Conservation (phyloP, 2,797 vertebrate genomes). For the Sebastolobus alascanus region DNA sequence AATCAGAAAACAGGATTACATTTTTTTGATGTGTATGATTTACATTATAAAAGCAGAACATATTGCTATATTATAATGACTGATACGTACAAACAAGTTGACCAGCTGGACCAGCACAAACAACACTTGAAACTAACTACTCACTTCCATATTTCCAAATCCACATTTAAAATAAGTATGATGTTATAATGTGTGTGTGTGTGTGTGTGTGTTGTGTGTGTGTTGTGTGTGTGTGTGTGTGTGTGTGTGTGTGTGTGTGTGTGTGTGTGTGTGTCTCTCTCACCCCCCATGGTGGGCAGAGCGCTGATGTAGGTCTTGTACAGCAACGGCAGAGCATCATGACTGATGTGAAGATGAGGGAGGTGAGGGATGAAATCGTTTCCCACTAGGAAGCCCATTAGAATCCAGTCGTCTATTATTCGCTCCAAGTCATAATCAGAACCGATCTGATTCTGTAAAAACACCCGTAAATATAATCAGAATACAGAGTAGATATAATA, state of each 20-base stretch:
- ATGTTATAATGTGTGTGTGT: not conserved
- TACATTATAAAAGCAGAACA: not conserved
- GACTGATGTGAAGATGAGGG: constrained; percentile 98
- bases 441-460: constrained; percentile 87
- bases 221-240: not conserved
- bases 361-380: constrained; percentile 99
- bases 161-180: not conserved
- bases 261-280: constrained; percentile 51
- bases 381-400: constrained; percentile 99
- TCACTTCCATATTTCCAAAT: not conserved
- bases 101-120: not conserved
- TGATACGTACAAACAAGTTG: not conserved
- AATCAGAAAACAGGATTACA: constrained; percentile 33
- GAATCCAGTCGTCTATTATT: constrained; percentile 99
- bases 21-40: too few species aligned
- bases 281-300: constrained; percentile 93
- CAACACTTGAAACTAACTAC: not conserved
- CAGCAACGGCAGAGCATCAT: constrained; percentile 95
- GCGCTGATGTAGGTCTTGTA: constrained; percentile 96
- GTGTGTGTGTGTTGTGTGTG: not conserved
- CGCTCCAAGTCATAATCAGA: constrained; percentile 95
- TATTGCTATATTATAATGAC: not conserved
- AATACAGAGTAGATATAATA: not conserved
- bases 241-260: not conserved
- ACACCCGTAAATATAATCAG: constrained; percentile 13